Conservation (phyloP, 2,113 vertebrate genomes). For the Mellivora capensis region DNA sequence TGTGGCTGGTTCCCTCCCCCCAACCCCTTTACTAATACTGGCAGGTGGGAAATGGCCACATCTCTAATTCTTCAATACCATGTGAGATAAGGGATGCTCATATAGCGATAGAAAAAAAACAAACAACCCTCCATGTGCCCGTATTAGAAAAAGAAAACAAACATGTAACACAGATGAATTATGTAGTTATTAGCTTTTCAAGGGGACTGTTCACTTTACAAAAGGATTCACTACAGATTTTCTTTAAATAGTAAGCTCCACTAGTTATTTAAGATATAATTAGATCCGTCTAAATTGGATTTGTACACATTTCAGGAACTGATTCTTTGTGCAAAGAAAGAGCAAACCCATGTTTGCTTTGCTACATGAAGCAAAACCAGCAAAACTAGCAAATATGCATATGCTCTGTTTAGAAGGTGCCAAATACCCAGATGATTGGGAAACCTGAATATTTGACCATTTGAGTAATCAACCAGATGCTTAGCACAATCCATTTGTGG, state of each 20-base stretch:
- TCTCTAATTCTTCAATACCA: not conserved
- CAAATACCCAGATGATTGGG: constrained; percentile 10
- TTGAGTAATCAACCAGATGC: not conserved
- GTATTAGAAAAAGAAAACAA: constrained; percentile 37
- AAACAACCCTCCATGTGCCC: not conserved
- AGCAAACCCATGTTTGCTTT: constrained; percentile 38
- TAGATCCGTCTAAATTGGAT: constrained; percentile 44
- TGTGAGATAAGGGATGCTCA: not conserved
- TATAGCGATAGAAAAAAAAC: not conserved
- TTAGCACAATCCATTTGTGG: not conserved
- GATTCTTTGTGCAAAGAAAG: constrained; percentile 1
- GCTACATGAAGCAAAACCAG: not conserved
- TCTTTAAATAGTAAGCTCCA: constrained; percentile 60
- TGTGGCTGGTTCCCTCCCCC: not conserved
- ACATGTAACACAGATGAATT: constrained; percentile 27
- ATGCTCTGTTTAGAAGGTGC: not conserved
- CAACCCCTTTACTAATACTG: not conserved
- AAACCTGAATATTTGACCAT: not conserved
- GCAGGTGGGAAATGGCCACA: not conserved
- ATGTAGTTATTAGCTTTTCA: constrained; percentile 5
- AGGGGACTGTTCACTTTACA: constrained; percentile 34
- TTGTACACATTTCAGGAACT: constrained; percentile 38
- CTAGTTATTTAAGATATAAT: constrained; percentile 59
- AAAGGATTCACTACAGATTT: constrained; percentile 49
- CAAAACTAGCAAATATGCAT: not conserved